These are phyloP conservation scores for Lordiphosa clarofinis DNA, from an alignment of 1,140 invertebrate genomes.

Conservation along the genomic window DNA sequence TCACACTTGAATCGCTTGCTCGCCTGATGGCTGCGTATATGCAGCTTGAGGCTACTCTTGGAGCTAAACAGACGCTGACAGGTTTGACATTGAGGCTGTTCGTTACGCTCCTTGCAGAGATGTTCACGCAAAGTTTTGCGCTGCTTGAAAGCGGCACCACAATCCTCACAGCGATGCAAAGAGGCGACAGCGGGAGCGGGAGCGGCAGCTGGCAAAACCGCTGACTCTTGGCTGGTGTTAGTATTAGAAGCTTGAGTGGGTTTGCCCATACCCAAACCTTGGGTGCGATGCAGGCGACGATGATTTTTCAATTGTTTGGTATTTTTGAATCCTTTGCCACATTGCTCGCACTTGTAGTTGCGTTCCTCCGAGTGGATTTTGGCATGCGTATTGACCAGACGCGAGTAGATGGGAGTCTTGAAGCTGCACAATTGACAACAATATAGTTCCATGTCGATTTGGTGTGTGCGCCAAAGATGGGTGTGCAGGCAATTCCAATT, in stretches of 20 bases:
- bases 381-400: conserved; percentile 85
- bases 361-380: conserved; percentile 85
- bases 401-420: conserved; percentile 84
- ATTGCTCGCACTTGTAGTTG: conserved; percentile 84
- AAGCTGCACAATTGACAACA: conserved; percentile 85
- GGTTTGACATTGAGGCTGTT: conserved; percentile 84
- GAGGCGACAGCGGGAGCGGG: background rate
- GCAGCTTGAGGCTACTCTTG: conserved; percentile 84
- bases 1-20: conserved; percentile 91
- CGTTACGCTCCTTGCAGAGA: conserved; percentile 65
- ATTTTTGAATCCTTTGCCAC: conserved; percentile 89
- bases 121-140: conserved; percentile 68
- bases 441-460: conserved; percentile 88
- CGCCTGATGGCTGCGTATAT: conserved; percentile 85
- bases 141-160: conserved; percentile 66
- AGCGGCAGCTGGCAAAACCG: conserved; percentile 72
- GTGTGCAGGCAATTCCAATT: conserved; percentile 84
- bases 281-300: conserved; percentile 81
- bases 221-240: conserved; percentile 49
- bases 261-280: conserved; percentile 74
- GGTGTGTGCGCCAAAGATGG: conserved; percentile 88
- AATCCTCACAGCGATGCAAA: conserved; percentile 66
- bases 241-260: conserved; percentile 56
- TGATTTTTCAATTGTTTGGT: conserved; percentile 87
- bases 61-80: conserved; percentile 86